Conservation (phyloP, 2,888 invertebrate genomes). For the Alloscopus bannaensis region DNA sequence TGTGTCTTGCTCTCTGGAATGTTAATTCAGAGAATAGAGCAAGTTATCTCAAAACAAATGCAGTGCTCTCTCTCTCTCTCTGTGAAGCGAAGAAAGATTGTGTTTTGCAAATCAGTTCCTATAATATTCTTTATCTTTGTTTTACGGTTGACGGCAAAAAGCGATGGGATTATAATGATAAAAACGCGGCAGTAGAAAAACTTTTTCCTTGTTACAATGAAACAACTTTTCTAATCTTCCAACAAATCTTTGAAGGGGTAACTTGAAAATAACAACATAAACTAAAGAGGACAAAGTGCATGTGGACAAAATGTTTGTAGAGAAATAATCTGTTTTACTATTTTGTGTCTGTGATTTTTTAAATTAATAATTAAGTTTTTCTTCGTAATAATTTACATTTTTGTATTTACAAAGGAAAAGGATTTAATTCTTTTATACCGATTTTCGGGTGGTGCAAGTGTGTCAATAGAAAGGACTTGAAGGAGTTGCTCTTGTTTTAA, state of each 20-base stretch:
- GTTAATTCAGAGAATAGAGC: not conserved
- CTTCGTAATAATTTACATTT: not conserved
- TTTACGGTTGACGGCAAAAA: not conserved
- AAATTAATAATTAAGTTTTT: not conserved
- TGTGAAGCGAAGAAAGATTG: not conserved
- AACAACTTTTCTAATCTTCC: not conserved
- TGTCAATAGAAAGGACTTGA: too few species aligned
- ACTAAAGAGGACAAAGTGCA: not conserved
- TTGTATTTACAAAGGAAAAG: too few species aligned
- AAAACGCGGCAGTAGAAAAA: not conserved
- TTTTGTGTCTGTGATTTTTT: constrained; percentile 20
- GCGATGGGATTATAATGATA: not conserved
- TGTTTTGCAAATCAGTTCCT: not conserved
- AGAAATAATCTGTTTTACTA: not conserved
- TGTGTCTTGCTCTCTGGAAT: not conserved
- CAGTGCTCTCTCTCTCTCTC: not conserved
- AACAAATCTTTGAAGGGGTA: not conserved
- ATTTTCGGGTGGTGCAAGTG: too few species aligned
- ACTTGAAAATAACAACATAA: not conserved
- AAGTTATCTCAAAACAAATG: not conserved
- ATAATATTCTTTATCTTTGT: too few species aligned
- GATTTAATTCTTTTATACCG: too few species aligned
- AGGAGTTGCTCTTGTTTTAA: too few species aligned
- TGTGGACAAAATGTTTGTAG: not conserved
- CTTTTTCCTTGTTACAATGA: not conserved